Conservation (phyloP, 2,113 vertebrate genomes). For the Salvelinus alpinus region DNA sequence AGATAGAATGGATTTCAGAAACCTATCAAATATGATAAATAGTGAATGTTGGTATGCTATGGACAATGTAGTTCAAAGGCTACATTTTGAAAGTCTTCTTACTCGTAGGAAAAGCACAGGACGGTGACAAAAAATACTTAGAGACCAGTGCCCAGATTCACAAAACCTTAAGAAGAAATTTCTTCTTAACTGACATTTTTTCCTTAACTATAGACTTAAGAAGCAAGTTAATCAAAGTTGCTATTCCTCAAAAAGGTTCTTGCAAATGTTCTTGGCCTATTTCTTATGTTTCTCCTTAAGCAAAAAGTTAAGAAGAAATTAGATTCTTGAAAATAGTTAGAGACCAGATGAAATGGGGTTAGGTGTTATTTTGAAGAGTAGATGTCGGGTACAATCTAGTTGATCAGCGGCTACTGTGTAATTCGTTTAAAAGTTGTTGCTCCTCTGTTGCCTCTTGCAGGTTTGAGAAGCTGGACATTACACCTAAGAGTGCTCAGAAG, state of each 20-base stretch:
- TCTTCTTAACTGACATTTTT: too few species aligned
- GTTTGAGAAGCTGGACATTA: slow-evolving; percentile 97
- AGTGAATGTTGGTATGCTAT: not conserved
- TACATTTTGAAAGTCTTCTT: not conserved
- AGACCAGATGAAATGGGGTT: too few species aligned
- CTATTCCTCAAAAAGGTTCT: too few species aligned
- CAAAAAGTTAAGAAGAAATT: too few species aligned
- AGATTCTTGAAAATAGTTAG: not conserved
- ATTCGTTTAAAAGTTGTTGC: not conserved
- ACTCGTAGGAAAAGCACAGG: not conserved
- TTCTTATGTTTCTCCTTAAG: too few species aligned
- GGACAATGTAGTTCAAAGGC: not conserved
- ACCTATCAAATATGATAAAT: too few species aligned
- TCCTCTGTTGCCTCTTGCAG: slow-evolving; percentile 55
- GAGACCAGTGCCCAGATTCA: not conserved
- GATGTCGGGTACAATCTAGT: not conserved
- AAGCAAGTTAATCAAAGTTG: too few species aligned
- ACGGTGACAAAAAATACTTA: not conserved
- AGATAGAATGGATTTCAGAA: too few species aligned
- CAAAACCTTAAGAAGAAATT: too few species aligned
- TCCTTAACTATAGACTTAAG: too few species aligned
- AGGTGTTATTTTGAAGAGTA: not conserved
- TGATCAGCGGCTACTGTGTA: not conserved
- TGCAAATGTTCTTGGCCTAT: too few species aligned
- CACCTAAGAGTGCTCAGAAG: slow-evolving; percentile 97